phyloP scores from a whole-genome alignment of 2,113 vertebrate genomes.

The Carettochelys insculpta region DNA sequence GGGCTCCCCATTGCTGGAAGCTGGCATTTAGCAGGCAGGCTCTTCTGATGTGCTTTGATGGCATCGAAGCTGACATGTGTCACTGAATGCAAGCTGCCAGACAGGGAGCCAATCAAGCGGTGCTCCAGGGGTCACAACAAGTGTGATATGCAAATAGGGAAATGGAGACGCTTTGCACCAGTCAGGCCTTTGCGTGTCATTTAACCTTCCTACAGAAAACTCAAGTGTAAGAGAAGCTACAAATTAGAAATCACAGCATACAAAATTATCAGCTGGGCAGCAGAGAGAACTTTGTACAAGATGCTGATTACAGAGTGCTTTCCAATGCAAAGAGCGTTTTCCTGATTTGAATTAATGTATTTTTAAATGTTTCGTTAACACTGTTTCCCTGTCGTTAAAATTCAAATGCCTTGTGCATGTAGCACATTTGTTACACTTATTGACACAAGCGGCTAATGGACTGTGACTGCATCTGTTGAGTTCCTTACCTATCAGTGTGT shows the following conservation, averaged over 20 bases:
- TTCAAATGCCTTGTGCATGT: neutral
- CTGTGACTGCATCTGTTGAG: neutral
- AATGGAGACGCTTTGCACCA: neutral
- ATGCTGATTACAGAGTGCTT: neutral
- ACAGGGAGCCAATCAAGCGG: slow-evolving; percentile 1
- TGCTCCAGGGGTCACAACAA: slow-evolving; percentile 29
- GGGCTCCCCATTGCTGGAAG: slow-evolving; percentile 55
- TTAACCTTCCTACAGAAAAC: neutral
- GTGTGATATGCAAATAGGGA: slow-evolving; percentile 18
- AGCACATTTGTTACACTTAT: neutral
- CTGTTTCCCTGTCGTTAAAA: neutral
- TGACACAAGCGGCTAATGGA: neutral
- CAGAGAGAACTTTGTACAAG: neutral
- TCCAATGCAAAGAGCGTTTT: neutral
- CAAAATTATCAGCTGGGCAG: neutral
- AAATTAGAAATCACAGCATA: neutral
- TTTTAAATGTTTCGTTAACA: neutral
- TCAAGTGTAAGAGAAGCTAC: neutral
- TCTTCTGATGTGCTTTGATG: slow-evolving; percentile 63
- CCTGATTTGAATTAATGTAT: neutral
- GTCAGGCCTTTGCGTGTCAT: neutral
- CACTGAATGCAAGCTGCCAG: slow-evolving; percentile 11
- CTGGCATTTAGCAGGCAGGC: slow-evolving; percentile 54
- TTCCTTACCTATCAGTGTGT: neutral
- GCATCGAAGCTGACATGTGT: slow-evolving; percentile 42